Base-by-base conservation (phyloP, 2,888 invertebrate species). In the Diadegma fenestrale region DNA sequence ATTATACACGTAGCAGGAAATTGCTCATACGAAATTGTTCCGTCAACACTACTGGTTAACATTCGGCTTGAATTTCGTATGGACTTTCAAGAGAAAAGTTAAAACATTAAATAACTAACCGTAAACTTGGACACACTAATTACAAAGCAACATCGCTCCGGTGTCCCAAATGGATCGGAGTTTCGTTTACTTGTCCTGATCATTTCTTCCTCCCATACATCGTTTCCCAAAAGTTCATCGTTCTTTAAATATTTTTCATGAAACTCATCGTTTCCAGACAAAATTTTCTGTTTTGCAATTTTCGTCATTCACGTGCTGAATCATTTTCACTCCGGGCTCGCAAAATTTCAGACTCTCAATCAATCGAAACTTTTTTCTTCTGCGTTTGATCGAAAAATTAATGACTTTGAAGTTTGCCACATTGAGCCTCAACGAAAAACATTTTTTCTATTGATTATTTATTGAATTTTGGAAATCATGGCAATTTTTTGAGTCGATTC, bases 21-120 rank as follows among this genome's bases (percentile, higher is more conserved):
- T 58, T 43, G 37, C 19, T 58, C 54, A 37, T 30, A 68, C 37
- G 19, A 68, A 78, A 66, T 72, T 68, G 37, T 71, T 45, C 41
- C 43, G 41, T 69, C 61, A 45, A 61, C 51, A 30, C 68, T 58
- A 14, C 30, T 54, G 37, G n/a, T 26, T 43, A 58, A 68, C 54
- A 72, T 51, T 26, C 54, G n/a, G 51, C 54, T 68, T 45, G 17
- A 43, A 69, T 30, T 69, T 43, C 58, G 30, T 26, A n/a, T 19
- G 37, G 17, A n/a, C 26, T 22, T 51, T 14, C 10, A 37, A 7
- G 22, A 45, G 7, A n/a, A 71, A n/a, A n/a, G 33, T 41, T 26
- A 6, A 58, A 58, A 58, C 14, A 26, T 26, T 1, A 58, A 58
- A 37, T 63, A 69, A 69, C 43, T 26, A 43, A 30, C 30, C 48